Evolutionary conservation across 2,888 invertebrate species (phyloP).

Genomic region (Syrphus vitripennis): DNA sequence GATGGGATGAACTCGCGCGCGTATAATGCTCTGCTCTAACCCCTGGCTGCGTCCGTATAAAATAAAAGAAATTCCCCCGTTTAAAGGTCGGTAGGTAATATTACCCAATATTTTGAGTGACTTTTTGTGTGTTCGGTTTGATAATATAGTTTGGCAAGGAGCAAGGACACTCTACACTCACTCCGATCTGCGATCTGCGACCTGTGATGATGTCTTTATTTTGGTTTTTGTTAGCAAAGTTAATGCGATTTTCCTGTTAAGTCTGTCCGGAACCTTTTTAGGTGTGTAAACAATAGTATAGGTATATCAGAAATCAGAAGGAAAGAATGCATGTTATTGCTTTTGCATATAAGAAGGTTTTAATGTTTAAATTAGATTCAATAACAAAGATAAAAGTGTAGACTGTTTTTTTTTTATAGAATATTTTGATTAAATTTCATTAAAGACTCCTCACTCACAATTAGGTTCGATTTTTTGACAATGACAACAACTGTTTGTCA

Average conservation of each 20-base stretch:
- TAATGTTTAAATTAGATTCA: conserved; percentile 41
- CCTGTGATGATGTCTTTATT: conserved; percentile 45
- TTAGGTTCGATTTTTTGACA: conserved; percentile 7
- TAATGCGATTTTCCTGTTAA: conserved; percentile 79
- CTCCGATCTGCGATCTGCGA: neutral
- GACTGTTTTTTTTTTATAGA: neutral
- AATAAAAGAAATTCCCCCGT: conserved; percentile 6
- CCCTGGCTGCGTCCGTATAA: neutral
- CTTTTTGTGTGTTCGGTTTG: conserved; percentile 1
- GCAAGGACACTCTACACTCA: conserved; percentile 17
- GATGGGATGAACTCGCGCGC: neutral
- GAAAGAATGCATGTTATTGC: neutral
- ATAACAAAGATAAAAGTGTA: conserved; percentile 23
- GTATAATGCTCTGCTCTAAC: conserved; percentile 17
- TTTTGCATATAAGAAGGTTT: conserved; percentile 18
- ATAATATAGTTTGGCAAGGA: conserved; percentile 5
- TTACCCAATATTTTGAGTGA: conserved; percentile 51
- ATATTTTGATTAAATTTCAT: conserved; percentile 1
- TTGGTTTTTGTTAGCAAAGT: conserved; percentile 73
- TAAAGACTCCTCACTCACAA: conserved; percentile 30
- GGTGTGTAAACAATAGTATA: conserved; percentile 68
- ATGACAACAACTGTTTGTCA: conserved; percentile 25
- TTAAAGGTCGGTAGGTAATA: conserved; percentile 31
- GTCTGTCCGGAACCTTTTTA: conserved; percentile 54
- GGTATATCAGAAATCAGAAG: neutral